Evolutionary conservation across 2,797 vertebrate genomes (phyloP), one percentile per base, ranked within the genome.

Genomic region (Sebastes diploproa): DNA sequence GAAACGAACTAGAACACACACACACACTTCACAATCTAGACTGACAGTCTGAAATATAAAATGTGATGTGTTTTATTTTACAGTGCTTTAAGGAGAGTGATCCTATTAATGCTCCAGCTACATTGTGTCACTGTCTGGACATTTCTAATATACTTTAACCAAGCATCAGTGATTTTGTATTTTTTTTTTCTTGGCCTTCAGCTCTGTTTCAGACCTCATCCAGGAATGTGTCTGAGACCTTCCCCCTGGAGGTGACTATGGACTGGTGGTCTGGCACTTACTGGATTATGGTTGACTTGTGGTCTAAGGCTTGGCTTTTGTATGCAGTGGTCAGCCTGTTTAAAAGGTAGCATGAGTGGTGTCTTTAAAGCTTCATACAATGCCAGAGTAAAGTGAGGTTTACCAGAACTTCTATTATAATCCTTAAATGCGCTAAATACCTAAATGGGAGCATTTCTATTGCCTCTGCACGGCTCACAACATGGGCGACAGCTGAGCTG

Each of bases 211-310:
- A 81, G 77, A 87, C 59, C 50, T 88, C 91, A 2, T 25, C 42
- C 38, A 68, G 77, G 29, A 90, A 92, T 61, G 86, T 91, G 22
- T 92, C 84, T 0, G 75, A 93, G 54, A 88, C 72, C 3, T 91
- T 90, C 36, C 23, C 87, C 29, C 77, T 95, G 67, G 89, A 94
- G 42, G 85, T 93, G 73, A 84, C 89, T 0, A 86, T 94, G 91
- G 89, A 92, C 77, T 65, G 38, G 80, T 94, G 93, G 94, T 88
- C 90, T 10, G 59, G 80, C 11, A 38, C 25, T 3, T 90, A 55
- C 78, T 93, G 92, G 91, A 59, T 86, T 3, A 7, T 92, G 23
- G 65, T 89, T 23, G 85, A 88, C 54, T 46, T 88, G 13, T 94
- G 93, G 93, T 90, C 86, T 1, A 38, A 12, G 13, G 71, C 74